Conservation (phyloP, 2,113 vertebrate genomes). For the Addax nasomaculatus region DNA sequence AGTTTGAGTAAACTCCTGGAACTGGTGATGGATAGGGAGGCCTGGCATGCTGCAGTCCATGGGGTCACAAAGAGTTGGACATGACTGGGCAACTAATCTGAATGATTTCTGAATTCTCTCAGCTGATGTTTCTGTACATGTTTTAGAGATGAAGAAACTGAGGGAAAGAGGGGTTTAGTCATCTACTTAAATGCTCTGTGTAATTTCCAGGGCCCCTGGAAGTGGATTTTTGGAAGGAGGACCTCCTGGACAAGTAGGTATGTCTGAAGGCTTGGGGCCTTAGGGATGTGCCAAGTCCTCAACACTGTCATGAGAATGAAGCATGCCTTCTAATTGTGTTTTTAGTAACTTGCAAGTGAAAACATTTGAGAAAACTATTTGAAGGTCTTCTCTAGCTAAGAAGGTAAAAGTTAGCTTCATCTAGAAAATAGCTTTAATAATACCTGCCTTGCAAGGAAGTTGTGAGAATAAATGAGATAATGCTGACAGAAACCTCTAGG, state of each 20-base stretch:
- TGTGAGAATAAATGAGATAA: neutral
- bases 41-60: neutral
- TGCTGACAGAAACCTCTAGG: neutral
- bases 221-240: neutral
- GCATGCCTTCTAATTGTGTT: neutral
- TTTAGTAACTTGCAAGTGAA: constrained; percentile 21
- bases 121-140: neutral
- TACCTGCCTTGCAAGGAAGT: neutral
- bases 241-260: neutral
- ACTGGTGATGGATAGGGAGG: neutral
- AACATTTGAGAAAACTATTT: neutral
- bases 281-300: neutral
- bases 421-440: neutral
- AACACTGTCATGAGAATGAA: neutral
- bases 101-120: neutral
- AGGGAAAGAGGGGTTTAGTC: neutral
- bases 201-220: neutral
- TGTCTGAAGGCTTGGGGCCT: neutral
- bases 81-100: neutral
- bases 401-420: neutral
- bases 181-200: neutral
- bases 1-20: neutral
- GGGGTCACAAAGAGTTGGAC: neutral
- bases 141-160: constrained; percentile 18
- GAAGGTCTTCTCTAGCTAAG: neutral